These are phyloP conservation scores for Tamandua tetradactyla DNA, from an alignment of 2,797 vertebrate genomes.

Conservation along the genomic window DNA sequence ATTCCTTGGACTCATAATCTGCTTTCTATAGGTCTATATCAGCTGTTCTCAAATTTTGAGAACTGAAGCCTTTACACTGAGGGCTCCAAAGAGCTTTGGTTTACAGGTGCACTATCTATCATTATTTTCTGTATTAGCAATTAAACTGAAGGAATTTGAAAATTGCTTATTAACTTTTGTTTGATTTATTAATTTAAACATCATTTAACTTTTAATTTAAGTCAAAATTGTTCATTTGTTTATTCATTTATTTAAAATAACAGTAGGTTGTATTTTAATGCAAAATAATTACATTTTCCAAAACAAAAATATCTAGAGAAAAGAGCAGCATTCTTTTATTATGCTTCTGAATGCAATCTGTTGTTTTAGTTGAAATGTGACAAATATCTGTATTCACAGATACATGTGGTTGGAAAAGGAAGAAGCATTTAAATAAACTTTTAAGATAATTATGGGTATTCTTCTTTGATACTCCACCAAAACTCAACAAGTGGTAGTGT, in stretches of 20 bases:
- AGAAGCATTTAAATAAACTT: slow-evolving; percentile 28
- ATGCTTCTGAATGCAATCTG: slow-evolving; percentile 34
- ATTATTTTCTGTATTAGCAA: background rate
- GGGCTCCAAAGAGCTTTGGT: background rate
- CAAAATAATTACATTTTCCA: background rate
- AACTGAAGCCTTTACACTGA: background rate
- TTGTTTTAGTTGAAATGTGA: slow-evolving; percentile 38
- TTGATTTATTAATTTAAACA: background rate
- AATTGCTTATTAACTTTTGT: slow-evolving; percentile 1
- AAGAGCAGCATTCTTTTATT: background rate
- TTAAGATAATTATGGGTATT: slow-evolving; percentile 36
- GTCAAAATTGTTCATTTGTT: background rate
- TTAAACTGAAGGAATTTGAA: background rate
- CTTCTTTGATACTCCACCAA: background rate
- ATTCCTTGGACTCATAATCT: background rate
- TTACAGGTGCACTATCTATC: background rate
- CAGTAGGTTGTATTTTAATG: background rate
- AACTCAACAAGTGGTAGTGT: background rate
- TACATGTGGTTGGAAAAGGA: slow-evolving; percentile 12
- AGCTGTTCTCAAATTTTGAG: background rate
- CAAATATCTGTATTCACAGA: slow-evolving; percentile 34
- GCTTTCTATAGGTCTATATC: background rate
- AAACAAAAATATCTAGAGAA: slow-evolving; percentile 44
- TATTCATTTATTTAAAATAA: background rate
- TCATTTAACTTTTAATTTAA: background rate